These are phyloP conservation scores for Halcyon malimbica DNA, from an alignment of 2,113 vertebrate genomes.

Conservation along the genomic window DNA sequence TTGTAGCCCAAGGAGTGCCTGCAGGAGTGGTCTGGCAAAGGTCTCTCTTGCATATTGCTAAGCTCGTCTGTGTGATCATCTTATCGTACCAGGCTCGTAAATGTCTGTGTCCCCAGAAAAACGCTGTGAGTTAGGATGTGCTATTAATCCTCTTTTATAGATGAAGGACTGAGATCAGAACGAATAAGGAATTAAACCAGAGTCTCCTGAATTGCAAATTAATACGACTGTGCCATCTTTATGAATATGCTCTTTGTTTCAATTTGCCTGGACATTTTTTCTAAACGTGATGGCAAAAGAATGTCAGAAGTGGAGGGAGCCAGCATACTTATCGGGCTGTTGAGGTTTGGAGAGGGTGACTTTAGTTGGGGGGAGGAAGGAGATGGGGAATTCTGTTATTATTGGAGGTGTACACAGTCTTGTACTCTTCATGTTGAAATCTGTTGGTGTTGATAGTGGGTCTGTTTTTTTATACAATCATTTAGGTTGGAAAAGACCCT, in stretches of 20 bases:
- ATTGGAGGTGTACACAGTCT: neutral
- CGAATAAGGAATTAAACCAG: neutral
- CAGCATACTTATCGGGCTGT: neutral
- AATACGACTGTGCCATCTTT: neutral
- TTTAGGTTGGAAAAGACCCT: neutral
- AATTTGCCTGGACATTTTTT: neutral
- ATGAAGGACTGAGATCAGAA: neutral
- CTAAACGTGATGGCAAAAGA: neutral
- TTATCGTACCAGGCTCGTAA: neutral
- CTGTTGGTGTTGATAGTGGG: neutral
- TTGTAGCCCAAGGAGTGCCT: neutral
- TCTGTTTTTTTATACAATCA: neutral
- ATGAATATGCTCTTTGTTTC: conserved; percentile 1
- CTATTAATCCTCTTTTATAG: neutral
- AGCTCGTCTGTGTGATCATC: neutral
- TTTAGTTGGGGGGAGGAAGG: neutral
- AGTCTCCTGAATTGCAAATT: neutral
- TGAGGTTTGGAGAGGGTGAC: neutral
- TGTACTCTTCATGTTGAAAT: neutral
- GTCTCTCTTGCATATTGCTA: neutral
- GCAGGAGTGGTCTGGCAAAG: neutral
- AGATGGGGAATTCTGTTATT: neutral
- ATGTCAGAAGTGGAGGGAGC: neutral
- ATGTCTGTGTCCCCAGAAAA: neutral
- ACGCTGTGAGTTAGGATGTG: neutral